Evolutionary conservation across 2,888 invertebrate genomes (phyloP).

Genomic region (Folsomia candida): DNA sequence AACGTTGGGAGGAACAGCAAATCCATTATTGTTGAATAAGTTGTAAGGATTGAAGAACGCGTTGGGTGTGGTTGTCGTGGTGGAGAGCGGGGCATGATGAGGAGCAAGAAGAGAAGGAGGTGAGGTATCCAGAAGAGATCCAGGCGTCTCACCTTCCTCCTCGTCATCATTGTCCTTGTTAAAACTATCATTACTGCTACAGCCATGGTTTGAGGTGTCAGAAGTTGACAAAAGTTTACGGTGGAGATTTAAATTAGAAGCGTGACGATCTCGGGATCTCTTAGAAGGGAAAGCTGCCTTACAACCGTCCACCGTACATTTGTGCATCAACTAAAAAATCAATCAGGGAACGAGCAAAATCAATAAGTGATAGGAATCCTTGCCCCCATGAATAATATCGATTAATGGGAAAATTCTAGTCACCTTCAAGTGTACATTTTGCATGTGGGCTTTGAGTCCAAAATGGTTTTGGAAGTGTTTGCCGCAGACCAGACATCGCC

Average conservation of each 20-base stretch:
- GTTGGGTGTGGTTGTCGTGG: conserved; percentile 23
- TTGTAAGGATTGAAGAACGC: conserved; percentile 46
- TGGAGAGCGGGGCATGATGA: conserved; percentile 16
- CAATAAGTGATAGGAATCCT: background rate
- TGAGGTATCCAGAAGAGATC: background rate
- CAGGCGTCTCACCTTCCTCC: background rate
- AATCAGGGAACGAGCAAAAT: no score
- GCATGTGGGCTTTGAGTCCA: conserved; percentile 90
- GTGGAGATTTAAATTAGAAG: conserved; percentile 82
- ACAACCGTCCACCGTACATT: conserved; percentile 91
- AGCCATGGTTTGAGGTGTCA: conserved; percentile 11
- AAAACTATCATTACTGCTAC: conserved; percentile 25
- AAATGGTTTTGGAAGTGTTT: conserved; percentile 91
- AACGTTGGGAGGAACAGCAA: conserved; percentile 18
- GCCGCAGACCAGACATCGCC: conserved; percentile 86
- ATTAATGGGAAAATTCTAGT: no score
- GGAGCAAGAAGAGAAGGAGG: conserved; percentile 11
- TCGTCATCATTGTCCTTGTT: conserved; percentile 10
- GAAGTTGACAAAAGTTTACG: conserved; percentile 76
- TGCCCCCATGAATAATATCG: no score
- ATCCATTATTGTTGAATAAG: conserved; percentile 47
- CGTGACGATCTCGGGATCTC: conserved; percentile 82
- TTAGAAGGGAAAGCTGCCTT: conserved; percentile 93
- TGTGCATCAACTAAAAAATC: conserved; percentile 71
- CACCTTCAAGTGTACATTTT: conserved; percentile 84